These are phyloP conservation scores for Heliocidaris erythrogramma DNA, from an alignment of 35 echinoderm and acorn worm genomes.

Conservation along the genomic window DNA sequence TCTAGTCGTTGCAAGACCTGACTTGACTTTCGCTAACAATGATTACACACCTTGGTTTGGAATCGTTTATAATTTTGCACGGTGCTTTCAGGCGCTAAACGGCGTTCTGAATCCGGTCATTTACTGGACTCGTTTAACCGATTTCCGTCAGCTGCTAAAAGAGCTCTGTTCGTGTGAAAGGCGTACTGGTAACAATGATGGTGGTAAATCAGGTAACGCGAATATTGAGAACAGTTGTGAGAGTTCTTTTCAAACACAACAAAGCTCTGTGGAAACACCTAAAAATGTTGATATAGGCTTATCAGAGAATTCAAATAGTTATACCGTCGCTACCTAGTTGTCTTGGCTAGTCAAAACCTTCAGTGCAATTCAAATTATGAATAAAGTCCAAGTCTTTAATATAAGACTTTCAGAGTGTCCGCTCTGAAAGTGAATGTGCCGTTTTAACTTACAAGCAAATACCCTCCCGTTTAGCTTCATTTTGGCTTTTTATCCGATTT, in stretches of 20 bases:
- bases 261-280: background rate
- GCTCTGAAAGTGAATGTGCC: too few species aligned
- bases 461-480: too few species aligned
- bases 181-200: background rate
- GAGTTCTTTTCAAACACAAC: background rate
- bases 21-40: background rate
- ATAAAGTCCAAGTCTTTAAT: too few species aligned
- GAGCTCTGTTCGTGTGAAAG: background rate
- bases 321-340: background rate
- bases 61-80: background rate
- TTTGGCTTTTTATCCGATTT: too few species aligned
- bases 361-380: too few species aligned
- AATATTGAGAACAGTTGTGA: background rate
- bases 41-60: background rate
- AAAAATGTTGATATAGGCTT: background rate
- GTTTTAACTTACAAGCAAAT: too few species aligned
- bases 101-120: constrained; percentile 4
- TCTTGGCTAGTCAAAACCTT: too few species aligned
- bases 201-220: background rate
- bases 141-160: background rate
- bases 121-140: constrained; percentile 27
- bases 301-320: background rate
- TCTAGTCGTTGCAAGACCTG: background rate
- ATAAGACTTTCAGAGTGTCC: too few species aligned
- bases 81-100: background rate